phyloP scores from a whole-genome alignment of 2,113 vertebrate genomes.

The Lichenostomus cassidix region DNA sequence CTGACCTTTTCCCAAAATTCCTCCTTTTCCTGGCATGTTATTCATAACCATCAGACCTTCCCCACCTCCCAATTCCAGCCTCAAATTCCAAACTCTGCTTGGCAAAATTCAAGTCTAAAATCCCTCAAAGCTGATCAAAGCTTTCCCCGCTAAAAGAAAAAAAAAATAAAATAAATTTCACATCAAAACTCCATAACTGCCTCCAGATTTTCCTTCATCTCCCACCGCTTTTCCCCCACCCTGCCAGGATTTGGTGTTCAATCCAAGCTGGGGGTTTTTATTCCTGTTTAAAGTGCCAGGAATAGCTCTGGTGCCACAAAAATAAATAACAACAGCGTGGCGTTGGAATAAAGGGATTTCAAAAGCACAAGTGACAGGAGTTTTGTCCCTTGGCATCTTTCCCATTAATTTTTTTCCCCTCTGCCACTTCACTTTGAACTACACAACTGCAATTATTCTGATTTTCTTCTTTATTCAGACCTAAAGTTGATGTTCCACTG shows the following conservation, averaged over 20 bases:
- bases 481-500: too few relatives aligned
- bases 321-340: too few relatives aligned
- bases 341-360: too few relatives aligned
- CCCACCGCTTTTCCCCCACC: neutral
- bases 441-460: too few relatives aligned
- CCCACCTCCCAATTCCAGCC: neutral
- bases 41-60: neutral
- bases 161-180: neutral
- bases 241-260: neutral
- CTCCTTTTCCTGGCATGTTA: neutral
- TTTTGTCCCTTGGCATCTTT: too few relatives aligned
- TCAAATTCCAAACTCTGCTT: neutral
- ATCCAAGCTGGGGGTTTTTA: neutral
- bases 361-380: too few relatives aligned
- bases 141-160: accelerated
- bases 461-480: too few relatives aligned
- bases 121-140: neutral
- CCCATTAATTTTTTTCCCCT: too few relatives aligned
- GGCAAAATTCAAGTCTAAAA: neutral
- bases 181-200: accelerated
- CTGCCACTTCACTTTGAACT: too few relatives aligned
- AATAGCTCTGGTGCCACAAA: too few relatives aligned
- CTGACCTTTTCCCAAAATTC: neutral
- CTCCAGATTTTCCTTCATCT: neutral
- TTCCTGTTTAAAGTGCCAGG: neutral